Evolutionary conservation across 2,113 vertebrate genomes (phyloP).

Genomic region (Oryzias melastigma): DNA sequence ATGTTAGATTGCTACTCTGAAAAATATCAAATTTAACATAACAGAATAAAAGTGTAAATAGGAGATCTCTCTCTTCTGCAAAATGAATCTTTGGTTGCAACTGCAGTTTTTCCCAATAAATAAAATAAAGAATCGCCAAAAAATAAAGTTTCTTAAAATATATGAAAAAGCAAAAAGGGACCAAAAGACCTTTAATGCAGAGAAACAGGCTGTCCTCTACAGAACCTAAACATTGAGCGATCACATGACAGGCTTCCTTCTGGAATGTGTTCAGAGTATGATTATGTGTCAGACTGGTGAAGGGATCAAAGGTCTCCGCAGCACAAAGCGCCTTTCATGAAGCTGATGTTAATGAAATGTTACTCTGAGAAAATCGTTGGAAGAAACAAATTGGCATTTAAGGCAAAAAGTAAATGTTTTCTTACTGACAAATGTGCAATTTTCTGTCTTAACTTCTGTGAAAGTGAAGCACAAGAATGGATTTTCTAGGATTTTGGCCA

Average conservation of each 20-base stretch:
- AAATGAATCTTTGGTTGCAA: background rate
- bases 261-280: constrained; percentile 25
- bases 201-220: background rate
- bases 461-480: too few species aligned
- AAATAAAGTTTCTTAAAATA: background rate
- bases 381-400: too few species aligned
- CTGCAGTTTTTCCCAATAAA: background rate
- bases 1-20: too few species aligned
- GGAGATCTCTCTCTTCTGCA: background rate
- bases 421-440: too few species aligned
- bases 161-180: background rate
- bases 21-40: too few species aligned
- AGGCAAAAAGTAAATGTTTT: too few species aligned
- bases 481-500: too few species aligned
- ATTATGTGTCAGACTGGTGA: too few species aligned
- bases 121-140: too few species aligned
- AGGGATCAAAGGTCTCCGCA: background rate
- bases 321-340: constrained; percentile 2
- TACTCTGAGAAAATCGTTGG: background rate
- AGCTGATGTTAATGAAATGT: background rate
- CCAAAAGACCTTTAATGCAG: too few species aligned
- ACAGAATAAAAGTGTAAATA: too few species aligned
- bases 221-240: background rate
- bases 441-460: too few species aligned
- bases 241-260: constrained; percentile 36